Base-by-base conservation (phyloP, 2,113 vertebrate species). In the Motacilla alba region DNA sequence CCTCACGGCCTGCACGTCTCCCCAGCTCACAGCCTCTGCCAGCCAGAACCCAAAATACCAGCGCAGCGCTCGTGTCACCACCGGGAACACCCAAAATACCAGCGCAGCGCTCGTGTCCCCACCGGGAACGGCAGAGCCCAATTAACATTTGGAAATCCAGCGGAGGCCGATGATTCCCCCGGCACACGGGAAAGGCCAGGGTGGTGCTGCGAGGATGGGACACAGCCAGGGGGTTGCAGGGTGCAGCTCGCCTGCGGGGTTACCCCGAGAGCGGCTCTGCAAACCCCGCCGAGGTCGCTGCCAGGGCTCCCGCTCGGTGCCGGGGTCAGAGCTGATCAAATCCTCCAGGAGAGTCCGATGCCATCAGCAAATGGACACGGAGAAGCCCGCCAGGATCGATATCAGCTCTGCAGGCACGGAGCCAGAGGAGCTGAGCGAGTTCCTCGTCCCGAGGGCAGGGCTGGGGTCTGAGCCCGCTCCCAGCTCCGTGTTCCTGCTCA, bases 121-220 rank as follows among this genome's bases (percentile, higher is more conserved):
- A 35, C 35, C 35, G 7, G 35, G 35, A 35, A n/a, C n/a, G 20
- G 93, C 96, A 96, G 96, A 96, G 63, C 91, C 90, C 93, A 96
- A 94, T 89, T 95, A 97, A 92, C 93, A 85, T 95, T 95, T 97
- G 90, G 95, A 96, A 97, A 85, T 72, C 56, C 30, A 21, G 74
- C 94, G 53, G 5, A 76, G 44, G 46, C 31, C 18, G 5, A 39
- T 6, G 47, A 52, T 89, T 60, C 87, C 39, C 69, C 30, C 5
- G 1, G 72, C 21, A 49, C 3, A 2, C 0, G 5, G 55, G 62
- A 67, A 83, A 88, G 46, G 67, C 67, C 52, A 13, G 0, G 0
- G 5, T 44, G 84, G 82, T 20, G 79, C 85, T 11, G 6, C 30
- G 60, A 9, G 80, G 74, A 8, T 0, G 3, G 81, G 67, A 35